Percentiles rank a stretch among this genome's conserved stretches.
Evolutionary conservation across 2,888 invertebrate genomes (phyloP).

Genomic region (Rapana venosa): DNA sequence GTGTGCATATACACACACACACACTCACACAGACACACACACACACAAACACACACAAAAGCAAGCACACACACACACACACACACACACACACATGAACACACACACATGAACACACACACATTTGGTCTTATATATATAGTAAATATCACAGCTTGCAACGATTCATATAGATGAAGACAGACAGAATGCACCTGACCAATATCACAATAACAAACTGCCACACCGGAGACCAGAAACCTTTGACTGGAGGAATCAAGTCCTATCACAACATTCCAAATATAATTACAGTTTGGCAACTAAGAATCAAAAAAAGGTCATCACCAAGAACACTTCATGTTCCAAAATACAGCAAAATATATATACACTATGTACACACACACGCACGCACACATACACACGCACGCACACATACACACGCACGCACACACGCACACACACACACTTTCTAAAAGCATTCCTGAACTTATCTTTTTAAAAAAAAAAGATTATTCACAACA

Average conservation of each 20-base stretch:
- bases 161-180: no score
- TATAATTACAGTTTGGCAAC: no score
- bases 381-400: slow-evolving; percentile 31
- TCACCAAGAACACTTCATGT: background rate
- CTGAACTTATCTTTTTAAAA: background rate
- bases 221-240: no score
- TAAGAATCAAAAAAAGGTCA: no score
- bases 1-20: background rate
- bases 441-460: background rate
- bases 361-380: slow-evolving; percentile 26
- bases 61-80: background rate
- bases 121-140: no score
- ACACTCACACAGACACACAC: background rate
- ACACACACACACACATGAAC: background rate
- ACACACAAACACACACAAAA: background rate
- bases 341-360: background rate
- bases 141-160: no score
- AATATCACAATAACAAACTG: no score
- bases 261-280: no score
- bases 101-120: background rate
- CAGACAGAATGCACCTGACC: no score
- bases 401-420: slow-evolving; percentile 33
- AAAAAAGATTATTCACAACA: no score
- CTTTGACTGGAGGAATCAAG: no score
- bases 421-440: slow-evolving; percentile 32